These are phyloP conservation scores for Tetropium fuscum DNA, from an alignment of 2,888 invertebrate species.

Conservation along the genomic window DNA sequence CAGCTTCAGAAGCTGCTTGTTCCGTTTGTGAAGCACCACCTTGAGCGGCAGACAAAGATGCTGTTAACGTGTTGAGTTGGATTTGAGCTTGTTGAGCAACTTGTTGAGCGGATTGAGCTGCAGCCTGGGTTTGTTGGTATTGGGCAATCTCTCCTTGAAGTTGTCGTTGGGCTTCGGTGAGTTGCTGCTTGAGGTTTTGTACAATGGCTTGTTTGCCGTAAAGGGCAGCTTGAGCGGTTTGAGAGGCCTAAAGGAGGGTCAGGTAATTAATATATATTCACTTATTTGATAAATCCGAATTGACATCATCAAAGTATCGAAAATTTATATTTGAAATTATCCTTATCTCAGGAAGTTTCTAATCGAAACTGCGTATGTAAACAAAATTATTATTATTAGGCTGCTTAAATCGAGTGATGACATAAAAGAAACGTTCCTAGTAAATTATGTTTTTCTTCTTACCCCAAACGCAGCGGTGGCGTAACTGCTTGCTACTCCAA, in stretches of 20 bases:
- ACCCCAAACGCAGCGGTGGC: constrained; percentile 75
- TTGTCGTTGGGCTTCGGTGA: constrained; percentile 73
- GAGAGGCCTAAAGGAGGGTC: neutral
- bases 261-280: neutral
- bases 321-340: too few species aligned
- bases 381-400: too few species aligned
- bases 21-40: constrained; percentile 33
- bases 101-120: constrained; percentile 75
- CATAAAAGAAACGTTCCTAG: neutral
- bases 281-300: neutral
- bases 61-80: constrained; percentile 73
- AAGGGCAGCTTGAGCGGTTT: constrained; percentile 71
- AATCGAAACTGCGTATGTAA: too few species aligned
- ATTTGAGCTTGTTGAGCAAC: constrained; percentile 78
- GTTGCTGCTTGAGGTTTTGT: constrained; percentile 74
- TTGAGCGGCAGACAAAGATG: constrained; percentile 69
- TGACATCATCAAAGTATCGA: too few species aligned
- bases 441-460: constrained; percentile 36
- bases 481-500: constrained; percentile 78
- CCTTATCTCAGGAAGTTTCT: too few species aligned
- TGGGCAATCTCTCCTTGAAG: constrained; percentile 77
- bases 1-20: constrained; percentile 37
- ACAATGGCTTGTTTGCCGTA: constrained; percentile 70
- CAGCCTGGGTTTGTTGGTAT: constrained; percentile 75
- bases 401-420: too few species aligned